Percentiles rank a stretch among this genome's conserved stretches.
Evolutionary conservation across 2,113 vertebrate species (phyloP).

Genomic region (Austrofundulus limnaeus): DNA sequence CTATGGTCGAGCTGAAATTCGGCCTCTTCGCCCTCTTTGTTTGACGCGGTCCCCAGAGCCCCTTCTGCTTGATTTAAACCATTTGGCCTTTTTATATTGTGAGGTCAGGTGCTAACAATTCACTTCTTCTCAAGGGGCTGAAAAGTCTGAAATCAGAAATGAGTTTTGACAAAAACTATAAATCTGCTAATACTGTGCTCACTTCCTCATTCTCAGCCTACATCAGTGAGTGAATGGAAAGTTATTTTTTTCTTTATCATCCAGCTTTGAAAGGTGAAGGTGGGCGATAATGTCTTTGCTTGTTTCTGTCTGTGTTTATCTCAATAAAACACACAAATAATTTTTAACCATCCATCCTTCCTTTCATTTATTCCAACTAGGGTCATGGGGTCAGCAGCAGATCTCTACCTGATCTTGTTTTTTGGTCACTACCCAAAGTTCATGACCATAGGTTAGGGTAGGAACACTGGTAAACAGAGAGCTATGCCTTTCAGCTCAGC

Average conservation of each 20-base stretch:
- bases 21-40: slow-evolving; percentile 51
- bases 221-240: slow-evolving; percentile 13
- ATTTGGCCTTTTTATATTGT: slow-evolving; percentile 66
- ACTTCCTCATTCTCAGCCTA: slow-evolving; percentile 10
- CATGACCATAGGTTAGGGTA: too few relatives aligned
- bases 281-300: too few relatives aligned
- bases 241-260: neutral
- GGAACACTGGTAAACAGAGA: too few relatives aligned
- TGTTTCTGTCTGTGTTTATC: too few relatives aligned
- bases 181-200: slow-evolving; percentile 26
- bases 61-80: slow-evolving; percentile 64
- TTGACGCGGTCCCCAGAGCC: slow-evolving; percentile 50
- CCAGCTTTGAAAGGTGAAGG: too few relatives aligned
- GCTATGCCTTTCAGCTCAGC: too few relatives aligned
- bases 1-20: slow-evolving; percentile 41
- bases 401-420: too few relatives aligned
- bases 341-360: too few relatives aligned
- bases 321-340: too few relatives aligned
- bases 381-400: too few relatives aligned
- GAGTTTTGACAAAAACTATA: slow-evolving; percentile 59
- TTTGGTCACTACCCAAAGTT: too few relatives aligned
- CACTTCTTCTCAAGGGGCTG: slow-evolving; percentile 60
- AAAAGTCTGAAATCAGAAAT: slow-evolving; percentile 72
- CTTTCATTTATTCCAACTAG: too few relatives aligned
- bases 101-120: slow-evolving; percentile 78